Percentiles rank a stretch among this genome's conserved stretches.
Conservation (phyloP, 2,888 invertebrate genomes). For the Noctua fimbriata region DNA sequence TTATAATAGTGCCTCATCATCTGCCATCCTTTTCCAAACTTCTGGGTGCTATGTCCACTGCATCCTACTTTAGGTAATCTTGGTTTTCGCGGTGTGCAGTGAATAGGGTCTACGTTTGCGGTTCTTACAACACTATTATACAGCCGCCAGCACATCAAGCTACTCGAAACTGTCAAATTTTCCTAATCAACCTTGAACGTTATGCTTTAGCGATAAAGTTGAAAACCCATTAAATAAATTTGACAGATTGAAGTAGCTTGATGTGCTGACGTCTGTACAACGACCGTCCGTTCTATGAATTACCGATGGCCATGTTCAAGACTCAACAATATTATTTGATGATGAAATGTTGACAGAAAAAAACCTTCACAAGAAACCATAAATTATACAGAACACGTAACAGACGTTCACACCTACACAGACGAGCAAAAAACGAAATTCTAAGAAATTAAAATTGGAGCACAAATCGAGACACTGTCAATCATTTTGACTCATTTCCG, state of each 20-base stretch:
- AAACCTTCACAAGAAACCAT: constrained; percentile 25
- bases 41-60: not conserved
- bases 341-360: constrained; percentile 22
- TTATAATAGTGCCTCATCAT: too few species aligned
- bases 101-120: not conserved
- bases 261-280: not conserved
- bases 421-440: constrained; percentile 44
- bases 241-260: too few species aligned
- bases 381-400: constrained; percentile 17
- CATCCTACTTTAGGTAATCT: not conserved
- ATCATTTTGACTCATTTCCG: constrained; percentile 64
- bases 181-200: too few species aligned
- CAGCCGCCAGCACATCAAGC: too few species aligned
- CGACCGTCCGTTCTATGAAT: not conserved
- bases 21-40: not conserved
- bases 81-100: not conserved
- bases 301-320: constrained; percentile 9
- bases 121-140: not conserved
- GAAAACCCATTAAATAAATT: too few species aligned
- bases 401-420: constrained; percentile 44
- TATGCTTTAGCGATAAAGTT: too few species aligned
- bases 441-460: constrained; percentile 59
- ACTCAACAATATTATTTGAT: constrained; percentile 8
- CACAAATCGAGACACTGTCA: constrained; percentile 56
- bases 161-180: too few species aligned